A percentile compares a stretch with the other conserved stretches of the same genome.
Conservation (phyloP, 2,888 invertebrate genomes). For the Xestobium rufovillosum region DNA sequence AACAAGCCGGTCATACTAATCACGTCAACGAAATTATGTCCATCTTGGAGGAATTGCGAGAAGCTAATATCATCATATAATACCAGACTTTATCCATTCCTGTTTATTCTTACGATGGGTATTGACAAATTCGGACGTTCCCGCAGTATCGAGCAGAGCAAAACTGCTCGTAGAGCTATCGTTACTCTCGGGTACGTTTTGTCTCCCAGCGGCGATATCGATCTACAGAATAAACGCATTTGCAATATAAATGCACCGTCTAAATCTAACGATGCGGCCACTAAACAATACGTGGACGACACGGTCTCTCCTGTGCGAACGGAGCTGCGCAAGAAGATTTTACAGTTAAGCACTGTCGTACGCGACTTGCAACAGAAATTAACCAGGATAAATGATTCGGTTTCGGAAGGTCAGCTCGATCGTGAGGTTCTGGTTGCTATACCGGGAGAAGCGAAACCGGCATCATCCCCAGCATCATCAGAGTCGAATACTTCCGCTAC, state of each 20-base stretch:
- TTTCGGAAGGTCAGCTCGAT: no score
- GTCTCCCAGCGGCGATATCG: conserved; percentile 13
- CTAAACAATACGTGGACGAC: conserved; percentile 19
- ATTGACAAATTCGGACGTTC: conserved; percentile 18
- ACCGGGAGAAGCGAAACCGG: no score
- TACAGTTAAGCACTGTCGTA: no score
- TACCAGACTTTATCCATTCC: neutral
- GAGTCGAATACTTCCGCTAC: no score
- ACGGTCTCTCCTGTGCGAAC: no score
- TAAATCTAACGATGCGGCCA: conserved; percentile 13
- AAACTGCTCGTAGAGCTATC: no score
- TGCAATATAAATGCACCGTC: conserved; percentile 14
- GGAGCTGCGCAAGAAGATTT: no score
- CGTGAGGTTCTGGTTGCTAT: no score
- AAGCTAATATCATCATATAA: conserved; percentile 21
- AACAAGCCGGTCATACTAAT: conserved; percentile 27
- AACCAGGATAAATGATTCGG: no score
- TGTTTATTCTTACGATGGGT: conserved; percentile 11
- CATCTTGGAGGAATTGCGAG: conserved; percentile 31
- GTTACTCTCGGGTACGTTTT: neutral
- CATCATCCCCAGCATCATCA: no score
- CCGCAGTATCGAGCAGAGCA: conserved; percentile 1
- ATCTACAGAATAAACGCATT: conserved; percentile 15
- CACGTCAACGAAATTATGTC: conserved; percentile 34
- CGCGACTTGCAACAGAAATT: no score